Percentiles rank a stretch among this genome's conserved stretches.
phyloP scores from a whole-genome alignment of 1,140 invertebrate genomes.

The Drosophila malerkotliana region DNA sequence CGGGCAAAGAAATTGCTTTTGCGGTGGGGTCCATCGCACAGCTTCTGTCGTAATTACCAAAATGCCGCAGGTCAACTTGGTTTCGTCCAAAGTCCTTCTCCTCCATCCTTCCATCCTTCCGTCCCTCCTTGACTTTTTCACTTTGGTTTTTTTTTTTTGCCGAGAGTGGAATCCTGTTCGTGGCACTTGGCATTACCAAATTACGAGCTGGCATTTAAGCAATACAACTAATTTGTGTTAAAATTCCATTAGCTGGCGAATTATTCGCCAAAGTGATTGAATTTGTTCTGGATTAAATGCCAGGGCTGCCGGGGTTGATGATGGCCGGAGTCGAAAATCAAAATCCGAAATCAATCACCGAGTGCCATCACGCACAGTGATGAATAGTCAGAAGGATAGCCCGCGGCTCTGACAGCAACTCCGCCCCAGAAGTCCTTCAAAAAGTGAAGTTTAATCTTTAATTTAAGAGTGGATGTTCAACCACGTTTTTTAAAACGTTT shows the following conservation, averaged over 20 bases:
- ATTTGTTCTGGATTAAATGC: conserved; percentile 6
- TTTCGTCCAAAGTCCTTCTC: neutral
- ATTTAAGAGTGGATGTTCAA: too few species aligned
- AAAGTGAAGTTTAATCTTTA: neutral
- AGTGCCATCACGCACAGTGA: conserved; percentile 45
- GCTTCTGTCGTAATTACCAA: conserved; percentile 47
- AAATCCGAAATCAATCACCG: conserved; percentile 32
- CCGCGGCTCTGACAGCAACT: neutral
- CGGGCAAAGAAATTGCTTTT: conserved; percentile 49
- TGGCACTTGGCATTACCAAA: conserved; percentile 54
- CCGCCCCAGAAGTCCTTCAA: neutral
- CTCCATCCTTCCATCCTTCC: neutral
- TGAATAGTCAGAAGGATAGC: conserved; percentile 25
- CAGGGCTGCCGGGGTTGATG: neutral
- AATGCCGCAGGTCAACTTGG: conserved; percentile 34
- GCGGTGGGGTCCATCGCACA: conserved; percentile 14
- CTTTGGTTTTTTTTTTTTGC: neutral
- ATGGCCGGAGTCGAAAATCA: neutral
- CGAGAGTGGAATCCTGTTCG: conserved; percentile 9
- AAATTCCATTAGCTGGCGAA: conserved; percentile 68
- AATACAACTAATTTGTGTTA: conserved; percentile 74
- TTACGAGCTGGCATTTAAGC: conserved; percentile 61
- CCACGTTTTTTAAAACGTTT: too few species aligned
- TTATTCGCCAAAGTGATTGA: conserved; percentile 45
- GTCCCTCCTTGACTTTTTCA: neutral